phyloP scores from a whole-genome alignment of 2,888 invertebrate genomes.

The Eudasyphora cyanicolor region DNA sequence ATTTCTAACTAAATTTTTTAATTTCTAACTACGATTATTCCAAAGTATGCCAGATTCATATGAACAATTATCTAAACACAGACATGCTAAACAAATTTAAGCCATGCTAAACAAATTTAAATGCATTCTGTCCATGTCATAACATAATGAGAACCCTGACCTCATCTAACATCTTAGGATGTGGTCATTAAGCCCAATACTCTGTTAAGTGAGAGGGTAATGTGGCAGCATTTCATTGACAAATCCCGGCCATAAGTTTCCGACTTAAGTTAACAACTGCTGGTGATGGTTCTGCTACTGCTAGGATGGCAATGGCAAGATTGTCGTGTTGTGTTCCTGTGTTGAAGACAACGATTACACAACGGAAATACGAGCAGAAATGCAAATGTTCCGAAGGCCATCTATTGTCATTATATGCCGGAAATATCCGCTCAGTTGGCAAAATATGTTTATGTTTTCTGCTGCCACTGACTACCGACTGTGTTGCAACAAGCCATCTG shows the following conservation, averaged over 20 bases:
- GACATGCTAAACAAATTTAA: too few relatives aligned
- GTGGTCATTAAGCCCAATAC: too few relatives aligned
- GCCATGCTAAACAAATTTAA: too few relatives aligned
- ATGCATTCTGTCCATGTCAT: too few relatives aligned
- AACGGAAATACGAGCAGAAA: slow-evolving; percentile 29
- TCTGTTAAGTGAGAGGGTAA: neutral
- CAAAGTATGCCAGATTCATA: too few relatives aligned
- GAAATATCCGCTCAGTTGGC: slow-evolving; percentile 43
- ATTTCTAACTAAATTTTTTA: too few relatives aligned
- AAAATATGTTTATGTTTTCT: slow-evolving; percentile 19
- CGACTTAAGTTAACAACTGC: neutral
- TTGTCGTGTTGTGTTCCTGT: neutral
- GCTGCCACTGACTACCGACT: neutral
- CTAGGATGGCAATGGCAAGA: too few relatives aligned
- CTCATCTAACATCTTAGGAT: too few relatives aligned
- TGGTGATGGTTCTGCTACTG: slow-evolving; percentile 1
- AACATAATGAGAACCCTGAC: too few relatives aligned
- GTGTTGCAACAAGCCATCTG: slow-evolving; percentile 11
- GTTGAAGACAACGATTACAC: slow-evolving; percentile 34
- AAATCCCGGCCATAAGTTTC: neutral
- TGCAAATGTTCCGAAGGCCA: slow-evolving; percentile 39
- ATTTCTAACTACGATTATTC: too few relatives aligned
- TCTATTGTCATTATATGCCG: slow-evolving; percentile 49
- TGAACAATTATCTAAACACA: too few relatives aligned
- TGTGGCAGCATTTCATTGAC: neutral